phyloP scores from a whole-genome alignment of 1,140 invertebrate species.

The Archivesica marissinica region DNA sequence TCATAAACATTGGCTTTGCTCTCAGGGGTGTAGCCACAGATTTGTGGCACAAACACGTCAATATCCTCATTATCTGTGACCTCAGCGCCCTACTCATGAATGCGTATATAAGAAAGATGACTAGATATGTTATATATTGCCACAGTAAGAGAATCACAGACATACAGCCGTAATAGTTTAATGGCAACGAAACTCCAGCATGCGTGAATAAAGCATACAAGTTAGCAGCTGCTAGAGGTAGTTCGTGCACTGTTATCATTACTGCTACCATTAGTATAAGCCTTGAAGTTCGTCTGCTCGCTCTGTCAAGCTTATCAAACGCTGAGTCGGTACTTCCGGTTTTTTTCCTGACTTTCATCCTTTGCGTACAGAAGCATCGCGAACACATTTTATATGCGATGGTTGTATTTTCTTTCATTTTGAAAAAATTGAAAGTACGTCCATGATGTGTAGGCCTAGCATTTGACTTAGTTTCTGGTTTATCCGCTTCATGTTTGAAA shows the following conservation, averaged over 20 bases:
- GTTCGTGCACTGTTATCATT: conserved; percentile 17
- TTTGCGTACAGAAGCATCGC: too few relatives aligned
- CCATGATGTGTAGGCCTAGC: too few relatives aligned
- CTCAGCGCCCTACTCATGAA: conserved; percentile 42
- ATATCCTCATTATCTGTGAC: neutral
- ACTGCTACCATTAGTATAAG: conserved; percentile 21
- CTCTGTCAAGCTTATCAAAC: conserved; percentile 27
- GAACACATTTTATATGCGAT: too few relatives aligned
- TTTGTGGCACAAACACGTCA: neutral
- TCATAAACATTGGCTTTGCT: conserved; percentile 12
- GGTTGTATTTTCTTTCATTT: too few relatives aligned
- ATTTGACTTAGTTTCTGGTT: neutral
- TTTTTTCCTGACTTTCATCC: too few relatives aligned
- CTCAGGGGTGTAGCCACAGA: neutral
- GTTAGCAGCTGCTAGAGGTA: neutral
- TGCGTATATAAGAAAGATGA: conserved; percentile 34
- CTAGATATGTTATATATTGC: conserved; percentile 36
- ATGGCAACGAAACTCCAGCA: neutral
- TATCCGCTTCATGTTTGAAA: neutral
- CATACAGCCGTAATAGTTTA: conserved; percentile 15
- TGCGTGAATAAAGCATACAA: neutral
- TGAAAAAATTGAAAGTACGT: too few relatives aligned
- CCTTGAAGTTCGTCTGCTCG: conserved; percentile 30
- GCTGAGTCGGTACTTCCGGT: conserved; percentile 2
- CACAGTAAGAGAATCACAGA: neutral